A percentile compares a stretch with the other conserved stretches of the same genome.
Conservation (phyloP, 2,113 vertebrate genomes). For the Murina feae region DNA sequence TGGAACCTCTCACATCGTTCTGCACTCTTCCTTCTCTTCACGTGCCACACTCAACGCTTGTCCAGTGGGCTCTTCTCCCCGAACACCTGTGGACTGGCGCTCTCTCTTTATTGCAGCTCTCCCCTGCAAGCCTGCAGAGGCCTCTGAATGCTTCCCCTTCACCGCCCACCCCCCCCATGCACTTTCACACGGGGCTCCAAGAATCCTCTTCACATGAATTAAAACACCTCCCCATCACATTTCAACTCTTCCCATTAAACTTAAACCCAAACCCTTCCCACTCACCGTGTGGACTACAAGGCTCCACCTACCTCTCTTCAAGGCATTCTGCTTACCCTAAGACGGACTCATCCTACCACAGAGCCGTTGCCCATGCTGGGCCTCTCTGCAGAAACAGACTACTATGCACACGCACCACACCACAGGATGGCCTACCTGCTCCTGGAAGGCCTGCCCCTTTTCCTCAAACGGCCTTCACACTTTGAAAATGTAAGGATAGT, state of each 20-base stretch:
- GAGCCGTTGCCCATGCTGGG: neutral
- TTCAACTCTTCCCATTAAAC: neutral
- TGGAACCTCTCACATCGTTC: neutral
- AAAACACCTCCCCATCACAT: neutral
- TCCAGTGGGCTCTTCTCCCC: neutral
- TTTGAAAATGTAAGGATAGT: neutral
- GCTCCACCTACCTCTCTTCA: neutral
- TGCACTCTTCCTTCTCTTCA: neutral
- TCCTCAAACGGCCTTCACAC: neutral
- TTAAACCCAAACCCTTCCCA: neutral
- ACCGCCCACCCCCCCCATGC: neutral
- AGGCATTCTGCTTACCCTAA: neutral
- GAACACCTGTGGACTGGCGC: neutral
- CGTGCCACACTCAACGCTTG: neutral
- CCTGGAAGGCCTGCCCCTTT: neutral
- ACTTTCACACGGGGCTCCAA: neutral
- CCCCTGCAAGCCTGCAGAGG: neutral
- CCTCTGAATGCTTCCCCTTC: neutral
- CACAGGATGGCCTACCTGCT: neutral
- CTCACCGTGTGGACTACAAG: neutral
- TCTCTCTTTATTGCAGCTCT: neutral
- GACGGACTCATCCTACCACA: neutral
- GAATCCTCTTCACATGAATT: neutral
- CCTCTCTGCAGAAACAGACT: neutral
- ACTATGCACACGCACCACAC: neutral